Evolutionary conservation across 2,888 invertebrate species (phyloP), one percentile per base, ranked within the genome.

Genomic region (Ethmia dodecea): DNA sequence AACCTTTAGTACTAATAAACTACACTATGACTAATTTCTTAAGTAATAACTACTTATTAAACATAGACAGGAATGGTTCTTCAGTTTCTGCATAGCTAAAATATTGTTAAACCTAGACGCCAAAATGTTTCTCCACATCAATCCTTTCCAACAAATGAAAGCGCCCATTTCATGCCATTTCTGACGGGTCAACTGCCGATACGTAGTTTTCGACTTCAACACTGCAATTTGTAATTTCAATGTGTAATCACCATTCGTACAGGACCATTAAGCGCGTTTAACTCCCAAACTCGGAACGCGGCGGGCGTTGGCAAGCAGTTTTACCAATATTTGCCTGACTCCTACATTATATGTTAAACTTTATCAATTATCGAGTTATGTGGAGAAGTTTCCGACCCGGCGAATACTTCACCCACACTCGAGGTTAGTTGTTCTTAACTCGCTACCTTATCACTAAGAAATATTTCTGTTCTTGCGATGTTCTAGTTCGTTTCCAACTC

Each of bases 321-420:
- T 71, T 65, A 64, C 71, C 67, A 66, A 72, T 71, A 69, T 75
- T 69, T 71, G 65, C 60, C 55, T 60, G 53, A 52, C 52, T 55
- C 49, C 57, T 57, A 53, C 60, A 55, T 63, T 61, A 65, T 60
- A 60, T 66, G 62, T 56, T 60, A 55, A 71, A 71, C 67, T 72
- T 72, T 79, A 76, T 79, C 78, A 81, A 81, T 81, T 81, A 81
- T 75, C 72, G 70, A 63, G 70, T 74, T 71, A 75, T 71, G 70
- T 64, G 64, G 60, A 46, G 43, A 69, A 75, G 62, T 75, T 78
- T 57, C 59, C 57, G 45, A 50, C 50, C 58, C 51, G 37, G 35
- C 54, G 49, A 69, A 70, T 68, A 72, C 68, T 75, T 73, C 55
- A 55, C 63, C 54, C 59, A 55, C 55, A 60, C 57, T 57, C 55